Base-by-base conservation (phyloP, 2,113 vertebrate species). In the Pithys albifrons region DNA sequence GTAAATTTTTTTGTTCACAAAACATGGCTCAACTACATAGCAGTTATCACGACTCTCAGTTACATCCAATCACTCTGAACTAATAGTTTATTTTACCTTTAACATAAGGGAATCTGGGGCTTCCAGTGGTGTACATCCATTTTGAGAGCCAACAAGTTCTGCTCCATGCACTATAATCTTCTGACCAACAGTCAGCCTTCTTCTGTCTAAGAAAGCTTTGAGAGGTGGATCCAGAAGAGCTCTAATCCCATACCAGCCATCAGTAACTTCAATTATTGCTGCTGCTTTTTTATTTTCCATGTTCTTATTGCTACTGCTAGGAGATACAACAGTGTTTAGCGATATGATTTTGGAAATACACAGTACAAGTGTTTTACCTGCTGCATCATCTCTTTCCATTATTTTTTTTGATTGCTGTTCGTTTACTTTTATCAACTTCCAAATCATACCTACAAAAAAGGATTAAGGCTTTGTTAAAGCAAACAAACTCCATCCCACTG, bases 181-280 rank as follows among this genome's bases (percentile, higher is more conserved):
- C 94, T 98, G 98, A 14, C 99, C 99, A 20, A 98, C 97, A 31
- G 96, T 78, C 59, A 99, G 96, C 46, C 95, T 94, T 10, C 98
- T 98, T 48, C 90, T 98, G 71, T 79, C 97, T 37, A 99, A 91
- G 89, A 99, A 97, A 57, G 98, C 95, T 20, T 97, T 97, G 86
- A 99, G 98, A 31, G 99, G 98, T 51, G 97, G 96, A 82, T 99
- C 99, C 94, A 99, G 95, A 95, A 98, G 97, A 69, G 98, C 98
- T 97, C 97, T 99, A 67, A 99, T 97, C 66, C 98, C 93, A 64
- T 99, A 99, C 99, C 99, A 99, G 54, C 99, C 99, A 84, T 99
- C 99, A 57, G 99, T 99, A 80, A 99, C 98, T 97, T 99, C 98
- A 29, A 99, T 92, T 12, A 98, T 43, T 15, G 97, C 91, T 35